A percentile compares a stretch with the other conserved stretches of the same genome.
Conservation (phyloP, 2,888 invertebrate species). For the Andrena camellia region DNA sequence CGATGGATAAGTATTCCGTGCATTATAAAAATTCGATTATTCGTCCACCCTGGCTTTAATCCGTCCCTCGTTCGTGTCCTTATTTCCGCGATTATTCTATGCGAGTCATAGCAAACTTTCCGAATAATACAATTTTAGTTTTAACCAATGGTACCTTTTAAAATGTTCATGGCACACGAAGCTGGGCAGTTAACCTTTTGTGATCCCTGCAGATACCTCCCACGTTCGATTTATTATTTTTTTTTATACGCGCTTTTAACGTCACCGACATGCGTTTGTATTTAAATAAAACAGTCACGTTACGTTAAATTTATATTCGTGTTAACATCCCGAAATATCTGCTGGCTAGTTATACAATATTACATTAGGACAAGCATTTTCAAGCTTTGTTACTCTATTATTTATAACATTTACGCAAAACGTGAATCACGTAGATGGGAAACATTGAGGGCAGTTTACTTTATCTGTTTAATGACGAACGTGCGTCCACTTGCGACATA, state of each 20-base stretch:
- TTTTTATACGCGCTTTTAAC: background rate
- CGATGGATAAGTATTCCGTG: background rate
- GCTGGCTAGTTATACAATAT: background rate
- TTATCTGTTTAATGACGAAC: background rate
- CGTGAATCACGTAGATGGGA: background rate
- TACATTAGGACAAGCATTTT: background rate
- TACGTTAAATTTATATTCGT: background rate
- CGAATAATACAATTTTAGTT: constrained; percentile 7
- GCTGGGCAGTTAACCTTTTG: background rate
- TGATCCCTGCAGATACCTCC: background rate
- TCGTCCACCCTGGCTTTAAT: background rate
- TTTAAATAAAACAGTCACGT: background rate
- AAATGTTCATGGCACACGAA: background rate
- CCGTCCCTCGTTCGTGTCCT: background rate
- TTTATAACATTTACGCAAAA: background rate
- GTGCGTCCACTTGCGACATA: background rate
- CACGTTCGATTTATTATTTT: background rate
- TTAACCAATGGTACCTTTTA: background rate
- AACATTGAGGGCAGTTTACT: background rate
- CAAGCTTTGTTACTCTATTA: background rate
- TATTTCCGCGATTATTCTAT: background rate
- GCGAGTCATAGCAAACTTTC: background rate
- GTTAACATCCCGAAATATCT: background rate
- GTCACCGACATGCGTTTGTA: background rate
- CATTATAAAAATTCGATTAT: constrained; percentile 3